A percentile compares a stretch with the other conserved stretches of the same genome.
Conservation (phyloP, 2,888 invertebrate genomes). For the Microchrysa polita region DNA sequence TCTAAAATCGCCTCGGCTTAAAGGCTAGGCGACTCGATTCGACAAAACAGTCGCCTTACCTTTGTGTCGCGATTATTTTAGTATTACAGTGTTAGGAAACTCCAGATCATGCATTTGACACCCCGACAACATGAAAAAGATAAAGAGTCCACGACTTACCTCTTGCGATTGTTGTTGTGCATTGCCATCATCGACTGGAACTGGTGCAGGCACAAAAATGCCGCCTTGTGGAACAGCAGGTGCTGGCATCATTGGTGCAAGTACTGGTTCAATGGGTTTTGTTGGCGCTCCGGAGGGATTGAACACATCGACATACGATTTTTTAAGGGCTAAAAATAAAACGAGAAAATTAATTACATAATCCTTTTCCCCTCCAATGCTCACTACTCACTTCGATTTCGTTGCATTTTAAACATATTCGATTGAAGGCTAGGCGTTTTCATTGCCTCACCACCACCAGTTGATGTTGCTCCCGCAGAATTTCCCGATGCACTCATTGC, state of each 20-base stretch:
- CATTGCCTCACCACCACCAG: slow-evolving; percentile 49
- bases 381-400: slow-evolving; percentile 74
- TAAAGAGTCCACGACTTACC: slow-evolving; percentile 41
- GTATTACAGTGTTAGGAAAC: too few species aligned
- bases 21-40: too few species aligned
- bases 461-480: slow-evolving; percentile 44
- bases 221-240: slow-evolving; percentile 60
- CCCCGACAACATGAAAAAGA: too few species aligned
- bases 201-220: slow-evolving; percentile 59
- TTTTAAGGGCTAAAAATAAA: slow-evolving; percentile 74
- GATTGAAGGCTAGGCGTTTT: slow-evolving; percentile 64
- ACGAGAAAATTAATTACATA: neutral
- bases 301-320: slow-evolving; percentile 90
- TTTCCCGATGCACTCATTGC: slow-evolving; percentile 45
- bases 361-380: neutral
- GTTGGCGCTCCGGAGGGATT: slow-evolving; percentile 72
- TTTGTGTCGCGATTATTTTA: too few species aligned
- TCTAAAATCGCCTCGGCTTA: too few species aligned
- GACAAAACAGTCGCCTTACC: too few species aligned
- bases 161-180: slow-evolving; percentile 54
- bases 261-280: slow-evolving; percentile 59
- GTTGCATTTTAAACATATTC: slow-evolving; percentile 84
- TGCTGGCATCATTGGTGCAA: slow-evolving; percentile 63
- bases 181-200: slow-evolving; percentile 48
- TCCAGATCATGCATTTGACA: too few species aligned